A percentile compares a stretch with the other conserved stretches of the same genome.
These are phyloP conservation scores for Tenthredo amoena DNA, from an alignment of 2,888 invertebrate genomes.

Conservation along the genomic window DNA sequence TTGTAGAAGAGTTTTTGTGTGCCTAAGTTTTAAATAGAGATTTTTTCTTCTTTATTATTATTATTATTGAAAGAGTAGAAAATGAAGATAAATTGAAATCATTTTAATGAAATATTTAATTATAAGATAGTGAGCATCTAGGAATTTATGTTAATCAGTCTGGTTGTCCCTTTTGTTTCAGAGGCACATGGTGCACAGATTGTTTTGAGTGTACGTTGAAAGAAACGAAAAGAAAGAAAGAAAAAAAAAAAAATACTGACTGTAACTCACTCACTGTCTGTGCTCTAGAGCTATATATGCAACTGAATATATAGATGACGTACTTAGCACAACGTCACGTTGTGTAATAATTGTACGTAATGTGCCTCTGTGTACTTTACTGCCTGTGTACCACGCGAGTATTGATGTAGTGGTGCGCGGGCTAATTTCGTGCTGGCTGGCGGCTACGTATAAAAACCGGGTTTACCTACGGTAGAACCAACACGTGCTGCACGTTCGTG, in stretches of 20 bases:
- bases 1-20: not conserved
- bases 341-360: constrained; percentile 67
- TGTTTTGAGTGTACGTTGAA: constrained; percentile 60
- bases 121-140: constrained; percentile 73
- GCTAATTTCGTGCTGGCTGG: constrained; percentile 62
- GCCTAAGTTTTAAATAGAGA: not conserved
- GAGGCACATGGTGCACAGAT: constrained; percentile 87
- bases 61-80: not conserved
- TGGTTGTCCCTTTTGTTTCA: constrained; percentile 86
- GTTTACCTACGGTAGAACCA: constrained; percentile 60
- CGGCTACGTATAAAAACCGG: constrained; percentile 58
- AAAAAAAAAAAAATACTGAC: constrained; percentile 59
- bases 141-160: constrained; percentile 77
- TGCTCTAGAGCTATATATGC: constrained; percentile 72
- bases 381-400: constrained; percentile 73
- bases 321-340: constrained; percentile 64
- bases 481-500: constrained; percentile 62
- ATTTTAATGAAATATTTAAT: constrained; percentile 27
- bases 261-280: constrained; percentile 77
- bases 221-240: constrained; percentile 6
- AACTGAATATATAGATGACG: constrained; percentile 70
- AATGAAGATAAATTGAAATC: not conserved
- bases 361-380: constrained; percentile 74
- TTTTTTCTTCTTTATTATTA: not conserved
- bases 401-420: constrained; percentile 71